phyloP scores from a whole-genome alignment of 2,797 vertebrate genomes.

The Poeciliopsis turneri region DNA sequence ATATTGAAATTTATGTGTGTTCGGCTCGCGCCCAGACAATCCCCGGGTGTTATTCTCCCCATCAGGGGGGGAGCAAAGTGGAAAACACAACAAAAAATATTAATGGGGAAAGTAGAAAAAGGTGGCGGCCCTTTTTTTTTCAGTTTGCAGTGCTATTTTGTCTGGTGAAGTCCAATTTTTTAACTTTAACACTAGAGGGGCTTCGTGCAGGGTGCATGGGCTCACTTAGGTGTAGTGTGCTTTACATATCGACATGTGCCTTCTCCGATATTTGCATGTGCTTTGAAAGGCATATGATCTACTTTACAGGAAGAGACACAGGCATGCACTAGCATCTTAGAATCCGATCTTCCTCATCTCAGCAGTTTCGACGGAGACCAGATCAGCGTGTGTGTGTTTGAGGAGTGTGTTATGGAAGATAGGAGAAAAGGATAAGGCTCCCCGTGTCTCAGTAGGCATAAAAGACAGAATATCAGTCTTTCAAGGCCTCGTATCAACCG shows the following conservation, averaged over 20 bases:
- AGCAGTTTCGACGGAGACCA: slow-evolving; percentile 37
- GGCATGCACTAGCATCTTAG: slow-evolving; percentile 23
- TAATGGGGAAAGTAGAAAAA: slow-evolving; percentile 51
- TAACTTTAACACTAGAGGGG: slow-evolving; percentile 23
- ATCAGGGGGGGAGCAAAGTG: slow-evolving; percentile 56
- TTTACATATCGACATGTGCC: slow-evolving; percentile 36
- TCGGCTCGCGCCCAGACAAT: slow-evolving; percentile 75
- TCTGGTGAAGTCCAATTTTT: slow-evolving; percentile 29
- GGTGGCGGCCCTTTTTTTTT: slow-evolving; percentile 28
- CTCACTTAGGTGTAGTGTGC: slow-evolving; percentile 9
- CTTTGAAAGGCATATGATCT: slow-evolving; percentile 39
- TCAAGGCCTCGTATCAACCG: slow-evolving; percentile 66
- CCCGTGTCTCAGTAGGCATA: slow-evolving; percentile 62
- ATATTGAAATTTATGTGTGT: slow-evolving; percentile 79
- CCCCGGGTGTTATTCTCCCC: slow-evolving; percentile 61
- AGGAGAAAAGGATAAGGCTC: slow-evolving; percentile 76
- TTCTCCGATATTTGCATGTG: slow-evolving; percentile 35
- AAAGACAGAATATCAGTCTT: slow-evolving; percentile 67
- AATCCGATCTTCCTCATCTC: slow-evolving; percentile 58
- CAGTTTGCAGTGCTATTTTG: slow-evolving; percentile 57
- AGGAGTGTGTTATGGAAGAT: slow-evolving; percentile 69
- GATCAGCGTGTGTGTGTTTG: slow-evolving; percentile 49
- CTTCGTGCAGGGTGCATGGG: background rate
- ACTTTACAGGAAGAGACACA: slow-evolving; percentile 36
- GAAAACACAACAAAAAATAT: slow-evolving; percentile 74